These are phyloP conservation scores for Haplotaxodon microlepis DNA, from an alignment of 2,113 vertebrate species.

Conservation along the genomic window DNA sequence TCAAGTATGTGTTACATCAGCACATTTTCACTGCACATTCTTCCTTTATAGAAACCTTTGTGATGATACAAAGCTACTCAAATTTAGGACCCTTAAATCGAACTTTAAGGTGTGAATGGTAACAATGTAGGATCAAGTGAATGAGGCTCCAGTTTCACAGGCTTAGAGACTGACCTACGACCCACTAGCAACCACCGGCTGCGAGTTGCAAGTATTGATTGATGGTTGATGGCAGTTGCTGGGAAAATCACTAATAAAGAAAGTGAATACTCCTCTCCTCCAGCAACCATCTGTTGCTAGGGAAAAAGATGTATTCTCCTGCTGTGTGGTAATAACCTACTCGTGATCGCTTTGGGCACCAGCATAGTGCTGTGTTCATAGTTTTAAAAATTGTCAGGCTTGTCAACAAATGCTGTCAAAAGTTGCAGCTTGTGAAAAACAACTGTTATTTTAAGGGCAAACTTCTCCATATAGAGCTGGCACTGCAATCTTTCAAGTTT, in stretches of 20 bases:
- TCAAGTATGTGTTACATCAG: not conserved
- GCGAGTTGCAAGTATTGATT: fast-evolving
- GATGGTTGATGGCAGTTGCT: not conserved
- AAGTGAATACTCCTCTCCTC: not conserved
- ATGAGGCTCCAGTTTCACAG: not conserved
- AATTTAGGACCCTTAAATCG: not conserved
- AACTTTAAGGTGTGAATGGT: fast-evolving
- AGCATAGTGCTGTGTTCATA: not conserved
- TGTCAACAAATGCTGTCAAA: not conserved
- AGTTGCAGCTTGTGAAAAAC: not conserved
- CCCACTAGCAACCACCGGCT: not conserved
- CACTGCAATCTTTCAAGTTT: not conserved
- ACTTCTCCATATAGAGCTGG: not conserved
- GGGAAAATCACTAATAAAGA: not conserved
- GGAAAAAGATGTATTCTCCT: not conserved
- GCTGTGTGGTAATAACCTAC: not conserved
- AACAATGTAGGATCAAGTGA: not conserved
- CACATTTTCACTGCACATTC: not conserved
- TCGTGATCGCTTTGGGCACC: not conserved
- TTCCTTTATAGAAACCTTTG: not conserved
- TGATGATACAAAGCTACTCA: not conserved
- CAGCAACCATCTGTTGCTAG: not conserved
- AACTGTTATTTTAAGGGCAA: not conserved
- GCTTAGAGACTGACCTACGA: not conserved
- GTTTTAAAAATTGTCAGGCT: not conserved